Conservation (phyloP, 2,888 invertebrate genomes). For the Latrodectus hesperus region DNA sequence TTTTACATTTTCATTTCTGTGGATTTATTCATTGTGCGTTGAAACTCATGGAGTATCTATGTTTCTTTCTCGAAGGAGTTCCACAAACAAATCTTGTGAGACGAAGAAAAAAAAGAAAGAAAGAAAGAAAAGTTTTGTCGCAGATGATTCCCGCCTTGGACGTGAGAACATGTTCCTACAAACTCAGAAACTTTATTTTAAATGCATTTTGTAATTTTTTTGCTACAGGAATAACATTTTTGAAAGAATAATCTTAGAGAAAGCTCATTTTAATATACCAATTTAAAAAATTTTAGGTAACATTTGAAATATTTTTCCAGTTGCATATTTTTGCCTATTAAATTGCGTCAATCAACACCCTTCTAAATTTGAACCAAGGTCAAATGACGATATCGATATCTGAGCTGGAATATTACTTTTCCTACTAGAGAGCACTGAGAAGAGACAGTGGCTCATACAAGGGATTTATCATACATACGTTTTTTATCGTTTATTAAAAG, state of each 20-base stretch:
- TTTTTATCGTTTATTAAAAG: no score
- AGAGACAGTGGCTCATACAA: no score
- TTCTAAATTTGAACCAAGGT: no score
- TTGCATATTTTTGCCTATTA: no score
- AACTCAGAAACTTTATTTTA: constrained; percentile 38
- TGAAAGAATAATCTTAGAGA: constrained; percentile 7
- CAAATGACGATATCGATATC: no score
- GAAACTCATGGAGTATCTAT: constrained; percentile 21
- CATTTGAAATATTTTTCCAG: no score
- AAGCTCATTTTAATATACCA: constrained; percentile 39
- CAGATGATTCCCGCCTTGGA: background rate
- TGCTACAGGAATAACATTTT: constrained; percentile 21
- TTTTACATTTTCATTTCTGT: constrained; percentile 10
- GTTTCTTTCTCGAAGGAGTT: constrained; percentile 10
- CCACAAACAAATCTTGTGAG: constrained; percentile 4
- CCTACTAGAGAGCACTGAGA: no score
- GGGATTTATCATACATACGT: no score
- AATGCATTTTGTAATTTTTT: constrained; percentile 14
- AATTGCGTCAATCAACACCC: no score
- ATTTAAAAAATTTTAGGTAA: background rate
- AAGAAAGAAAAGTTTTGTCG: constrained; percentile 16
- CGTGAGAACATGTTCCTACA: constrained; percentile 22
- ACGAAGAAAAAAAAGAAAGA: background rate
- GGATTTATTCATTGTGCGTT: constrained; percentile 26
- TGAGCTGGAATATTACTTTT: no score